Percentiles rank a stretch among this genome's conserved stretches.
Evolutionary conservation across 2,113 vertebrate species (phyloP).

Genomic region (Melospiza melodia): DNA sequence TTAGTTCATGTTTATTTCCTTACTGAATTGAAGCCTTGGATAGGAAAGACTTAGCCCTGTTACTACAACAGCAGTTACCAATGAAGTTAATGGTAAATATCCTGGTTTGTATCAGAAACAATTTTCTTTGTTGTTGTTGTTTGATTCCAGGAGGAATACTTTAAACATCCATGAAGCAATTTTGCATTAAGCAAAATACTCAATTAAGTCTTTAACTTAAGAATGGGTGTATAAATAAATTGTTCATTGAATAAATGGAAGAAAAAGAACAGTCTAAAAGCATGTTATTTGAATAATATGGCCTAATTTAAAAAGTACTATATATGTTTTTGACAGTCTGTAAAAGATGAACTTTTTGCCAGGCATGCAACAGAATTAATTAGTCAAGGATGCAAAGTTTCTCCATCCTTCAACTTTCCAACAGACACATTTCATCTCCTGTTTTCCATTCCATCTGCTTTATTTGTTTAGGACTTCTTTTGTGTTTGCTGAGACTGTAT

Average conservation of each 20-base stretch:
- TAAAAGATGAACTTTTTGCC: neutral
- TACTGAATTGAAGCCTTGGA: neutral
- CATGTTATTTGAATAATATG: neutral
- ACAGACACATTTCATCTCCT: neutral
- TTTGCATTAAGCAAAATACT: neutral
- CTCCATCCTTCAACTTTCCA: neutral
- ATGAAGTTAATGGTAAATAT: neutral
- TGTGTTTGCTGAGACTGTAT: neutral
- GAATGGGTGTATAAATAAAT: fast-evolving
- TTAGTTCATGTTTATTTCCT: neutral
- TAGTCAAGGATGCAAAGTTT: neutral
- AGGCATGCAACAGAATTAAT: neutral
- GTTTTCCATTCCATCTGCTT: neutral
- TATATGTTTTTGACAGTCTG: neutral
- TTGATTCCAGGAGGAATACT: neutral
- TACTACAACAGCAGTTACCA: neutral
- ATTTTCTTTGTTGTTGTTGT: neutral
- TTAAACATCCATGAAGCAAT: neutral
- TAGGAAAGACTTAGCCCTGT: neutral
- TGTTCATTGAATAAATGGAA: neutral
- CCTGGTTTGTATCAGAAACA: neutral
- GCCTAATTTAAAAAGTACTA: fast-evolving
- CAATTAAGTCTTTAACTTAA: neutral
- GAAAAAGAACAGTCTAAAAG: neutral
- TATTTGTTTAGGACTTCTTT: neutral